Evolutionary conservation across 2,888 invertebrate genomes (phyloP).

Genomic region (Germaria angustata): DNA sequence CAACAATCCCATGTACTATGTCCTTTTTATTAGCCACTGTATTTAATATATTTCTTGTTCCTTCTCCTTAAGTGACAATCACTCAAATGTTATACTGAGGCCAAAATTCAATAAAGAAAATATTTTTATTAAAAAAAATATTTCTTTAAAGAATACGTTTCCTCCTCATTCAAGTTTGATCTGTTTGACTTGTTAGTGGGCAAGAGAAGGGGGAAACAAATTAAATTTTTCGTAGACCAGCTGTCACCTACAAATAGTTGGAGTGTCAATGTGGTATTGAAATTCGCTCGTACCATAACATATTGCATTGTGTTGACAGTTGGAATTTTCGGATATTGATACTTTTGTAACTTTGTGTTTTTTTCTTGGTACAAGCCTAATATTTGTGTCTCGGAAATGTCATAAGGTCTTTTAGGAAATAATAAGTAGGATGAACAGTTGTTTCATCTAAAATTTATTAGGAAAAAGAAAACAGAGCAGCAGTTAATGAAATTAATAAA

Average conservation of each 20-base stretch:
- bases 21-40: slow-evolving; percentile 57
- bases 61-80: slow-evolving; percentile 40
- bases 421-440: slow-evolving; percentile 39
- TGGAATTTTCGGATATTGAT: slow-evolving; percentile 74
- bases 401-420: slow-evolving; percentile 55
- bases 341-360: slow-evolving; percentile 66
- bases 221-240: slow-evolving; percentile 71
- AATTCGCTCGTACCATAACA: slow-evolving; percentile 66
- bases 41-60: slow-evolving; percentile 28
- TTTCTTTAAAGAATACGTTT: slow-evolving; percentile 22
- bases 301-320: slow-evolving; percentile 59
- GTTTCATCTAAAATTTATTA: slow-evolving; percentile 23
- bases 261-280: slow-evolving; percentile 53
- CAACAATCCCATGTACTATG: slow-evolving; percentile 31
- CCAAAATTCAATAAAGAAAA: slow-evolving; percentile 21
- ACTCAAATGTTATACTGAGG: slow-evolving; percentile 46
- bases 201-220: slow-evolving; percentile 14
- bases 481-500: neutral
- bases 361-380: slow-evolving; percentile 28
- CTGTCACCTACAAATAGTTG: slow-evolving; percentile 71
- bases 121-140: slow-evolving; percentile 32
- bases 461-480: too few species aligned
- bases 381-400: slow-evolving; percentile 69
- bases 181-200: neutral
- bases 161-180: slow-evolving; percentile 29